Conservation (phyloP, 2,888 invertebrate species). For the Ormia ochracea region DNA sequence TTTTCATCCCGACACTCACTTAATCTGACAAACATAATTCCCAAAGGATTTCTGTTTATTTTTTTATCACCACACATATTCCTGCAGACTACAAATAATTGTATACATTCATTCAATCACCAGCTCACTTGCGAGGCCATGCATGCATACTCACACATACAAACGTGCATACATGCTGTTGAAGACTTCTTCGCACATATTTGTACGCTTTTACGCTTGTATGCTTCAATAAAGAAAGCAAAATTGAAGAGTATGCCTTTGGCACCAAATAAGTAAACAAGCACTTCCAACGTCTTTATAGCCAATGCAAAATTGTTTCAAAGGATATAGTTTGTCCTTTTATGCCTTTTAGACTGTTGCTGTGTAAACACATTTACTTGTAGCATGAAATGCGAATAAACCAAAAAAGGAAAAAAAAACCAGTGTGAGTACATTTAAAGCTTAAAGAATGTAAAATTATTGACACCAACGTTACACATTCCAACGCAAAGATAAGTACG, state of each 20-base stretch:
- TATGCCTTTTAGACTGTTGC: slow-evolving; percentile 50
- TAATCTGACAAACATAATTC: slow-evolving; percentile 65
- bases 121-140: neutral
- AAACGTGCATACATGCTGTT: neutral
- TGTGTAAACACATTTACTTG: slow-evolving; percentile 46
- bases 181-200: neutral
- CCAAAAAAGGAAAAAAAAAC: slow-evolving; percentile 9
- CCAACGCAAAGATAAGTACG: neutral
- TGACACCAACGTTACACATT: slow-evolving; percentile 53
- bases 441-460: slow-evolving; percentile 59
- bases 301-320: slow-evolving; percentile 18
- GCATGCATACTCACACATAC: neutral
- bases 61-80: slow-evolving; percentile 2
- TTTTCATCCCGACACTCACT: slow-evolving; percentile 61
- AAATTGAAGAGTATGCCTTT: slow-evolving; percentile 59
- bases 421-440: slow-evolving; percentile 4
- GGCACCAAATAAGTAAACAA: slow-evolving; percentile 58
- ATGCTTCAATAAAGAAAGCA: slow-evolving; percentile 55
- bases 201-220: slow-evolving; percentile 40
- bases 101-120: neutral
- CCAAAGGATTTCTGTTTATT: slow-evolving; percentile 54
- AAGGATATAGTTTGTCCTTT: slow-evolving; percentile 41
- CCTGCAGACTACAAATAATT: slow-evolving; percentile 28
- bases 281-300: slow-evolving; percentile 35
- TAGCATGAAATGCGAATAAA: slow-evolving; percentile 12